A percentile compares a stretch with the other conserved stretches of the same genome.
Evolutionary conservation across 2,113 vertebrate genomes (phyloP).

Genomic region (Podocnemis expansa): DNA sequence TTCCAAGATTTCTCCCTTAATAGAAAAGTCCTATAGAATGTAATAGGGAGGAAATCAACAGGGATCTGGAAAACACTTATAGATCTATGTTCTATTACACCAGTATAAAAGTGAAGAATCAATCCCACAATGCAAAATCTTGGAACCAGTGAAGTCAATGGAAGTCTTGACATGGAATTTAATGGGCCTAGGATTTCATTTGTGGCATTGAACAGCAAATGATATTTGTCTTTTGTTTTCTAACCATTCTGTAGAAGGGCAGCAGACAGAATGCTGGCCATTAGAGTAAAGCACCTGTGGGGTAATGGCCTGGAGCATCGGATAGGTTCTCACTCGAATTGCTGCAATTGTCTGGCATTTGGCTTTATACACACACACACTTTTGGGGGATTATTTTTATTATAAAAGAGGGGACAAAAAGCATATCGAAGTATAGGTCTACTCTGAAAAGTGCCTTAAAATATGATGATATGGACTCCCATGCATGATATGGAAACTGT

Average conservation of each 20-base stretch:
- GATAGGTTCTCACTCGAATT: background rate
- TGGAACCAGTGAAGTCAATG: background rate
- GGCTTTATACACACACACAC: background rate
- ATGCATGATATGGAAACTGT: background rate
- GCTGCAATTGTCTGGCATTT: background rate
- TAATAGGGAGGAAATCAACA: background rate
- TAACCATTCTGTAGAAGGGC: background rate
- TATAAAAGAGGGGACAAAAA: background rate
- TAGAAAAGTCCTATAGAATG: background rate
- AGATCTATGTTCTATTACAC: background rate
- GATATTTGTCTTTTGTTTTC: background rate
- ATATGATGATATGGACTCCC: background rate
- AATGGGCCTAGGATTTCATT: background rate
- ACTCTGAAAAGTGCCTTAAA: constrained; percentile 13
- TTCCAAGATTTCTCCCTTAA: background rate
- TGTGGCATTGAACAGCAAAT: background rate
- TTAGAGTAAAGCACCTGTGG: background rate
- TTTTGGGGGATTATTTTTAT: background rate
- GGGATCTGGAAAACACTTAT: background rate
- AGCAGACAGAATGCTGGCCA: background rate
- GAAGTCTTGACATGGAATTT: background rate
- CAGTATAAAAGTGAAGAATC: background rate
- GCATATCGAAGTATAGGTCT: background rate
- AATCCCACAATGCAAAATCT: background rate
- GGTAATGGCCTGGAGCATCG: background rate